phyloP scores from a whole-genome alignment of 1,140 invertebrate genomes.

The Idris sp. region DNA sequence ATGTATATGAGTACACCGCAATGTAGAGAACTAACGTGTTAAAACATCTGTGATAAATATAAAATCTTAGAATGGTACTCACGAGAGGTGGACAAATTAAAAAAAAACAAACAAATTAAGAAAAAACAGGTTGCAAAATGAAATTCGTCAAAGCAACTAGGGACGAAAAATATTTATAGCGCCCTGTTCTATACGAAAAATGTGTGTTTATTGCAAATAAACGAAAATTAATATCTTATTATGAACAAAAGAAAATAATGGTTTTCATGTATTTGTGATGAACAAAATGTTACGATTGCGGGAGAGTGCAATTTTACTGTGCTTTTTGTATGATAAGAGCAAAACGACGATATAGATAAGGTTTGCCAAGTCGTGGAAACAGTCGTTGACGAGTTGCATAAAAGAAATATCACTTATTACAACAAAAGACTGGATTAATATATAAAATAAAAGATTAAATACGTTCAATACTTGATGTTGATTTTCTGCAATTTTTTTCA shows the following conservation, averaged over 20 bases:
- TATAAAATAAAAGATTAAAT: too few relatives aligned
- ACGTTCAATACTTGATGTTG: too few relatives aligned
- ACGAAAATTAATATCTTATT: too few relatives aligned
- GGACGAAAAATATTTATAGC: too few relatives aligned
- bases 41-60: slow-evolving; percentile 78
- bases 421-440: slow-evolving; percentile 39
- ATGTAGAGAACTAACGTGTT: slow-evolving; percentile 64
- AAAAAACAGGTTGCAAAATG: slow-evolving; percentile 2
- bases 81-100: slow-evolving; percentile 47
- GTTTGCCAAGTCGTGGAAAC: slow-evolving; percentile 53
- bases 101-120: slow-evolving; percentile 3
- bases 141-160: slow-evolving; percentile 26
- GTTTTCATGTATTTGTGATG: too few relatives aligned
- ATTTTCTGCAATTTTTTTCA: too few relatives aligned
- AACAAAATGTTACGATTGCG: slow-evolving; percentile 38
- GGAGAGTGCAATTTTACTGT: too few relatives aligned
- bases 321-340: too few relatives aligned
- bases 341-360: too few relatives aligned
- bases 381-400: slow-evolving; percentile 22
- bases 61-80: slow-evolving; percentile 72
- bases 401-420: slow-evolving; percentile 42
- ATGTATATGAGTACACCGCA: slow-evolving; percentile 38
- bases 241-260: too few relatives aligned
- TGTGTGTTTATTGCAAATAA: too few relatives aligned
- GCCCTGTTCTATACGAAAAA: too few relatives aligned